These are phyloP conservation scores for Cylas formicarius DNA, from an alignment of 1,140 invertebrate genomes.

Conservation along the genomic window DNA sequence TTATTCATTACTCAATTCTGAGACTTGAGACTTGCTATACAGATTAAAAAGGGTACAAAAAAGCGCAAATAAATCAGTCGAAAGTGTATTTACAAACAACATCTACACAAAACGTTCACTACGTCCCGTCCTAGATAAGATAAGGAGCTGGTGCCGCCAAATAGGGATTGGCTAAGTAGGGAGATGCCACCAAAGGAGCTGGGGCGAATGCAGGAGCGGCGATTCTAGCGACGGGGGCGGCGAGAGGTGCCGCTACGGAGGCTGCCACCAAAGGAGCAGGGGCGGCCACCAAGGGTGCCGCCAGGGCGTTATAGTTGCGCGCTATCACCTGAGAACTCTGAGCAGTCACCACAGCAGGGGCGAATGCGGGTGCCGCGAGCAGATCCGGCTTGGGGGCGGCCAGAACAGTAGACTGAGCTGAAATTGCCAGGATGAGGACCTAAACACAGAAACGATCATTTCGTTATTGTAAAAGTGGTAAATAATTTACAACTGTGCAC, in stretches of 20 bases:
- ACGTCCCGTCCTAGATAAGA: slow-evolving; percentile 4
- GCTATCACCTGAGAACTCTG: slow-evolving; percentile 56
- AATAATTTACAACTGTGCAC: no score
- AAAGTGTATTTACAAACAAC: no score
- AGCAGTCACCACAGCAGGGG: slow-evolving; percentile 53
- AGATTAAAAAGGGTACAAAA: no score
- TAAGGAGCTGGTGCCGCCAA: slow-evolving; percentile 30
- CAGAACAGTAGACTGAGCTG: slow-evolving; percentile 44
- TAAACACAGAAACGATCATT: slow-evolving; percentile 11
- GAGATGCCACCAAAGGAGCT: slow-evolving; percentile 18
- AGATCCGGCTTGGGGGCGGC: slow-evolving; percentile 41
- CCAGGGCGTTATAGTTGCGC: slow-evolving; percentile 53
- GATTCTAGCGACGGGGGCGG: no score
- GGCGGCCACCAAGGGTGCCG: slow-evolving; percentile 39
- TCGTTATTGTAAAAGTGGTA: no score
- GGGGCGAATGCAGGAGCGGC: slow-evolving; percentile 21
- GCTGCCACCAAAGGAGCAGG: slow-evolving; percentile 33
- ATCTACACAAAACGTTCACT: slow-evolving; percentile 5
- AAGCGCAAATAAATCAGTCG: no score
- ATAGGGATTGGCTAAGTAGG: slow-evolving; percentile 14
- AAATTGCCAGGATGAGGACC: slow-evolving; percentile 31
- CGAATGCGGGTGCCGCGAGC: slow-evolving; percentile 26
- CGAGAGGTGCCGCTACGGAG: slow-evolving; percentile 35
- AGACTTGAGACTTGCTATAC: no score
- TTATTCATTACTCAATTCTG: no score